Evolutionary conservation across 2,797 vertebrate species (phyloP).

Genomic region (Falco berigora): DNA sequence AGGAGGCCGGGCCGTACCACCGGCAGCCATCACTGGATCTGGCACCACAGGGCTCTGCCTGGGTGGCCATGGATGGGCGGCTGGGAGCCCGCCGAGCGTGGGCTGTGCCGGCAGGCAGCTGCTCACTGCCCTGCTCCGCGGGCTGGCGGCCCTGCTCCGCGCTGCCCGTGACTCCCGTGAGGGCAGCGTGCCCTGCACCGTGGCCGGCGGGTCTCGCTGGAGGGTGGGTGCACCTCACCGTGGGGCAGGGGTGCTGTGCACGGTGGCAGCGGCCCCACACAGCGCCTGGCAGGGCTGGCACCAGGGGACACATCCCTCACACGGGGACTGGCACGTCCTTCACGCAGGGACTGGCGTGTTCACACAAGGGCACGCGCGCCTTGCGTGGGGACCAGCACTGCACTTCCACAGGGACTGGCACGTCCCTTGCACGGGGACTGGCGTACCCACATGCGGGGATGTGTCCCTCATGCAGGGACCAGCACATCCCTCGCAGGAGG

Average conservation of each 20-base stretch:
- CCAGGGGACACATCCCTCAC: too few species aligned
- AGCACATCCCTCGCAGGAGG: too few species aligned
- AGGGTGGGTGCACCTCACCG: too few species aligned
- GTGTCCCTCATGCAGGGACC: too few species aligned
- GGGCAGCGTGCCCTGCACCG: not conserved
- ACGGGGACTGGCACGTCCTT: too few species aligned
- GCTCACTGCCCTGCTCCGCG: accelerated
- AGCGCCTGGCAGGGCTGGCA: not conserved
- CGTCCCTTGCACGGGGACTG: too few species aligned
- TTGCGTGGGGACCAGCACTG: too few species aligned
- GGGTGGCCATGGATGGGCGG: not conserved
- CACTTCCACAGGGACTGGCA: too few species aligned
- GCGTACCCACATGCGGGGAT: too few species aligned
- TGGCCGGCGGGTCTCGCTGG: accelerated
- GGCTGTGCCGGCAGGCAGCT: not conserved
- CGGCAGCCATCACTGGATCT: not conserved
- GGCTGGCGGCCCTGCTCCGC: not conserved
- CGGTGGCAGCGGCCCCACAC: not conserved
- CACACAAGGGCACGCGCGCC: too few species aligned
- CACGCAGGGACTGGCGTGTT: too few species aligned
- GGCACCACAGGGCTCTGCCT: not conserved
- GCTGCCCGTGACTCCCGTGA: not conserved
- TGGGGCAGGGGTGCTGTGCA: accelerated
- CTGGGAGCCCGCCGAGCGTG: not conserved
- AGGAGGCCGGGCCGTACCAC: not conserved